Evolutionary conservation across 2,888 invertebrate genomes (phyloP), one percentile per base, ranked within the genome.

Genomic region (Nudaria mundana): DNA sequence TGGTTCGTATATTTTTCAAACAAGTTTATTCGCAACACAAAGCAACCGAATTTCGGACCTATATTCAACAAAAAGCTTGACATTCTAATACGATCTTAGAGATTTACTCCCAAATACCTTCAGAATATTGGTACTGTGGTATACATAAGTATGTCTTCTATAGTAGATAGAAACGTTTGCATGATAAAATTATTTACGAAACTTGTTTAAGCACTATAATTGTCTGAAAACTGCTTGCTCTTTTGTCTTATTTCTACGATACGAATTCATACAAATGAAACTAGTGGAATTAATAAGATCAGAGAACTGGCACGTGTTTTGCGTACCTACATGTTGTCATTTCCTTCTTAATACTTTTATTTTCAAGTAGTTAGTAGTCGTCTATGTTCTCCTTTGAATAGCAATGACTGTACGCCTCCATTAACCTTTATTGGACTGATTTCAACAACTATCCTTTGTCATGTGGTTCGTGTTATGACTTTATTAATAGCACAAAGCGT

Each of bases 231-330:
- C 8, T 24, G 32, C 35, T 28, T 1, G 6, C 13, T 45, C 42
- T 47, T 43, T 20, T 49, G 10, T 33, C 43, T 20, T n/a, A n/a
- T n/a, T 72, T 71, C 33, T 2, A 56, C 68, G 67, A 54, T 23
- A 54, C 47, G 40, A 30, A 44, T 51, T 41, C 53, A 49, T 58
- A 63, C 70, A 75, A 76, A 81, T 79, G 71, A 81, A 81, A 78
- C 80, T 75, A 66, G 68, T 57, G 78, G 81, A 71, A 82, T 83
- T 80, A 81, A 76, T 79, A 79, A 64, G 74, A 76, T 71, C 65
- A 54, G 52, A 59, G 57, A 60, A 56, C 64, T 49, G 63, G 76
- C 81, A 82, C 78, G 76, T 81, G 81, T 76, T 76, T 67, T 55
- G 66, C 69, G 68, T 77, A 68, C 71, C 77, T 72, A 3, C 3